These are phyloP conservation scores for Drosophila nr. medialis DNA, from an alignment of 2,888 invertebrate genomes.

Conservation along the genomic window DNA sequence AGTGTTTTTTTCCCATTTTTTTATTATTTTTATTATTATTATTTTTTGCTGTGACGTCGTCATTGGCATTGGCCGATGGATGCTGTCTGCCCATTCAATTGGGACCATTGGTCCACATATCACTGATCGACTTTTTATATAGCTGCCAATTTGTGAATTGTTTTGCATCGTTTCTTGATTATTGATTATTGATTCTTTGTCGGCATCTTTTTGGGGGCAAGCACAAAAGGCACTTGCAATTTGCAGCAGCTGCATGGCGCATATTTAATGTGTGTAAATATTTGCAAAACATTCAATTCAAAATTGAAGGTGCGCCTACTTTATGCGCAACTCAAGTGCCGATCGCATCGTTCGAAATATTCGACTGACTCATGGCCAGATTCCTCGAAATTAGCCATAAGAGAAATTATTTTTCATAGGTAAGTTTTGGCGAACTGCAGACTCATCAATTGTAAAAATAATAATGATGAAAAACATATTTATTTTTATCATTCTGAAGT, in stretches of 20 bases:
- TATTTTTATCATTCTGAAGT: background rate
- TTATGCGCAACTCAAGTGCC: slow-evolving; percentile 14
- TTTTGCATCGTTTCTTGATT: slow-evolving; percentile 6
- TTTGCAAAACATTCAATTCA: slow-evolving; percentile 52
- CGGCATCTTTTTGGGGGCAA: background rate
- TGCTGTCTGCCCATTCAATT: slow-evolving; percentile 36
- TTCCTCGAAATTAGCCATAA: slow-evolving; percentile 20
- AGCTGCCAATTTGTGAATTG: slow-evolving; percentile 24
- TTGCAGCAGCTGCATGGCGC: slow-evolving; percentile 33
- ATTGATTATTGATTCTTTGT: slow-evolving; percentile 1
- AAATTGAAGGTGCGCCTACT: slow-evolving; percentile 44
- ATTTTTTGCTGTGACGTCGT: slow-evolving; percentile 35
- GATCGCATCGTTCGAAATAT: slow-evolving; percentile 7
- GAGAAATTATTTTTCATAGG: slow-evolving; percentile 20
- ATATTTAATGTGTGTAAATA: slow-evolving; percentile 65
- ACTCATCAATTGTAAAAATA: background rate
- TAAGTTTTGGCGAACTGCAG: background rate
- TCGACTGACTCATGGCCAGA: slow-evolving; percentile 25
- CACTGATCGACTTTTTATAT: slow-evolving; percentile 56
- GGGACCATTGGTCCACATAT: slow-evolving; percentile 57
- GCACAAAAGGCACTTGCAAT: slow-evolving; percentile 25
- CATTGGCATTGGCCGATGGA: slow-evolving; percentile 49
- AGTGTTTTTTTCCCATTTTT: background rate
- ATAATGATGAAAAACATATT: background rate
- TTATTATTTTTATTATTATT: background rate